A percentile compares a stretch with the other conserved stretches of the same genome.
Conservation (phyloP, 2,888 invertebrate genomes). For the Phengaris arion region DNA sequence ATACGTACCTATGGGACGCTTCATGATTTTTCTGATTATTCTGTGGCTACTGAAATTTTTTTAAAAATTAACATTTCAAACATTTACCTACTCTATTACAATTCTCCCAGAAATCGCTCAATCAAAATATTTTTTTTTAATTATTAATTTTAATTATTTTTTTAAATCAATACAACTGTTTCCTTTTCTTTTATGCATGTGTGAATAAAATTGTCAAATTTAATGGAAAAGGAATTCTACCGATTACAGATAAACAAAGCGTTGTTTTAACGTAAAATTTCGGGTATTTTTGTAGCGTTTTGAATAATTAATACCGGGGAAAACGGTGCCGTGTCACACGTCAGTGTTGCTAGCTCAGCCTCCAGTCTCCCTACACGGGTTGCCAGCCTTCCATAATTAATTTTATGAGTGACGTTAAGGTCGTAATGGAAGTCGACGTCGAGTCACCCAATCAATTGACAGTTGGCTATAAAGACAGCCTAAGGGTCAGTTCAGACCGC, state of each 20-base stretch:
- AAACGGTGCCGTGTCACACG: constrained; percentile 22
- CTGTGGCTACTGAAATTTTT: no score
- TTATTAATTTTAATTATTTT: no score
- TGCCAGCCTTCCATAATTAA: constrained; percentile 13
- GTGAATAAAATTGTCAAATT: neutral
- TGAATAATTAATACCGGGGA: neutral
- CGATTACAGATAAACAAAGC: neutral
- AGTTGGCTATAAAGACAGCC: neutral
- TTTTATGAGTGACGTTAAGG: constrained; percentile 16
- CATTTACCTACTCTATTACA: no score
- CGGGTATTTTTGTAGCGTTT: neutral
- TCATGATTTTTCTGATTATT: no score
- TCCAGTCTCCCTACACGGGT: neutral
- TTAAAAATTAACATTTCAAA: no score
- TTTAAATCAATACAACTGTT: no score
- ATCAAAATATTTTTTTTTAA: no score
- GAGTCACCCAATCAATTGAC: constrained; percentile 13
- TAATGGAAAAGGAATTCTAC: no score
- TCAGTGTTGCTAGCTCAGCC: neutral
- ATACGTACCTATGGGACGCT: no score
- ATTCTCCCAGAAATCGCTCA: no score
- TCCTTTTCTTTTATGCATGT: no score
- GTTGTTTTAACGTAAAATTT: neutral
- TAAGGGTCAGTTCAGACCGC: no score
- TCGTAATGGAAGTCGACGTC: constrained; percentile 13